Base-by-base conservation (phyloP, 2,113 vertebrate species). In the Guaruba guarouba region DNA sequence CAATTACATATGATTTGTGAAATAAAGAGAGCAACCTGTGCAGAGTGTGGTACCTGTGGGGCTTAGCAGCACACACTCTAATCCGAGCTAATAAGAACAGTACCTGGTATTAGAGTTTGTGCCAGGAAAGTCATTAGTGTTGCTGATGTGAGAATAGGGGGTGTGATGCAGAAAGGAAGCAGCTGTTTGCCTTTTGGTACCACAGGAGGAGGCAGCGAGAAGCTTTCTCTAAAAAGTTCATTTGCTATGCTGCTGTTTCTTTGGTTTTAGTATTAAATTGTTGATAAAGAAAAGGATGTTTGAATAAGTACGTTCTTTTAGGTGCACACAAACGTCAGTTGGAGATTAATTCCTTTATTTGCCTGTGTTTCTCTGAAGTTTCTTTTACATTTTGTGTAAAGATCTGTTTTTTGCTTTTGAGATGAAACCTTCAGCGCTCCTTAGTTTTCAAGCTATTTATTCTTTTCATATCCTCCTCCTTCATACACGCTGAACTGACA, bases 1-100 rank as follows among this genome's bases (percentile, higher is more conserved):
- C 85, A 93, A 95, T 96, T 96, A 92, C 89, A 23, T 82, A 63
- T 67, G 76, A 92, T 95, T 95, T 95, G 93, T 93, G 92, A 92
- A 95, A 89, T 92, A 92, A 84, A 92, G 78, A 81, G 73, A 80
- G 83, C 66, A 81, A 16, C 63, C 81, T 79, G 22, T 63, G 89
- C 75, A n/a, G 59, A 63, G 43, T 10, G 76, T 24, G 90, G 27
- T 94, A 87, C 93, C 95, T 90, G 88, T 78, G 23, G 94, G 94
- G 90, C 82, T 84, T 74, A 74, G 35, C 88, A 71, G 93, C 82
- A 43, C 61, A 31, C 29, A 20, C 74, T 95, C 77, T 91, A 86
- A 90, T 95, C 94, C 62, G 46, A 94, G 93, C 90, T 96, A 89
- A 92, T 91, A 90, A 81, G 93, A 93, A 75, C 4, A 10, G 37